Evolutionary conservation across 2,797 vertebrate species (phyloP), one percentile per base, ranked within the genome.

Genomic region (Acrossocheilus wenchowensis): DNA sequence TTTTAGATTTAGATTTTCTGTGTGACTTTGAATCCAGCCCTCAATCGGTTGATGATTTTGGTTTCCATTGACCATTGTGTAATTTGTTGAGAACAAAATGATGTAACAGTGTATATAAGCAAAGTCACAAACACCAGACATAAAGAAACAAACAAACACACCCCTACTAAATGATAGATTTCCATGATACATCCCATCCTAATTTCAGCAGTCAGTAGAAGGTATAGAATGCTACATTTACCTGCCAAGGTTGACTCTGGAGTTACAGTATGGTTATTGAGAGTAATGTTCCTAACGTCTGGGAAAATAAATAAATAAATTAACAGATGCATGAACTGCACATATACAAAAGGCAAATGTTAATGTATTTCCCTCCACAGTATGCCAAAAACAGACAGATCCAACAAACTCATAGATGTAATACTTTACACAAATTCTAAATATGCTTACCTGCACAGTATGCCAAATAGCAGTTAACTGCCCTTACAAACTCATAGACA

Each of bases 371-470:
- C 7, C 39, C 6, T 41, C 39, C 6, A 41, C 39, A 41, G 39
- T 7, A 41, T 43, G 43, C 43, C 0, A 43, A 43, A 43, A 43
- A 21, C 7, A 10, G 66, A 66, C 26, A 64, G 12, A 66, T 39
- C 17, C 21, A 10, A 39, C 66, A 69, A 69, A 21, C 4, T 4
- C 64, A 5, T 17, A 69, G 6, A 68, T 36, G 34, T 36, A 19
- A 68, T 34, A 34, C 62, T 4, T 34, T 6, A 30, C 12, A 64
- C 26, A 1, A 64, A 64, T 64, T 26, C 62, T 3, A 30, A 26
- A 30, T 64, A 19, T 36, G 17, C 19, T 36, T 62, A 79, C 77
- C 77, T 79, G 54, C 36, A 9, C 77, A 79, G 52, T 79, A 79
- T 2, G 52, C 21, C 1, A 1, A 41, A 60, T 11, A 14, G 1